Percentiles rank a stretch among this genome's conserved stretches.
These are phyloP conservation scores for Gerosis bhagava DNA, from an alignment of 2,888 invertebrate genomes.

Conservation along the genomic window DNA sequence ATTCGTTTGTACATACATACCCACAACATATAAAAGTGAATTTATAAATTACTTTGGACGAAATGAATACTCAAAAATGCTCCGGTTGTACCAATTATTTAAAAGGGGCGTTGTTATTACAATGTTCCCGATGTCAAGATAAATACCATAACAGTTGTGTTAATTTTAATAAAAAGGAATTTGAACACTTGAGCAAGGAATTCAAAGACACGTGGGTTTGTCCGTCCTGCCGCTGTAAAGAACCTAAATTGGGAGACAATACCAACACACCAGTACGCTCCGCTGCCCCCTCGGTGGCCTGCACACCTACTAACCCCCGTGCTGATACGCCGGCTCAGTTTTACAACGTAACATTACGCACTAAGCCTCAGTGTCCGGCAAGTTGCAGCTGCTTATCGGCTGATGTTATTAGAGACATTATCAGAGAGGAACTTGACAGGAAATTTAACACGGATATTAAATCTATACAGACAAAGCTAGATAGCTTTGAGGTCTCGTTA, in stretches of 20 bases:
- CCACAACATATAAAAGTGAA: too few relatives aligned
- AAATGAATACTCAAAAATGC: conserved; percentile 13
- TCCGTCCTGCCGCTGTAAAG: background rate
- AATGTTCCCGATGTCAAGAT: conserved; percentile 10
- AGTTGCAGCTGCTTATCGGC: conserved; percentile 5
- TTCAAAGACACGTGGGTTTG: background rate
- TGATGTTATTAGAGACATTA: conserved; percentile 4
- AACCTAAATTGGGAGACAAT: background rate
- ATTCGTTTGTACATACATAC: too few relatives aligned
- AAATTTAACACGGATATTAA: conserved; percentile 5
- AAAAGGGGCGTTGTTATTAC: conserved; percentile 2
- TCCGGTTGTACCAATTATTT: conserved; percentile 5
- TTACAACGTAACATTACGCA: too few relatives aligned
- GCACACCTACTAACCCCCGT: too few relatives aligned
- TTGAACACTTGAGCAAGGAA: background rate
- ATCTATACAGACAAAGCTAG: background rate
- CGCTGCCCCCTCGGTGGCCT: too few relatives aligned
- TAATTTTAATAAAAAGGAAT: background rate
- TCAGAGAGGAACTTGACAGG: conserved; percentile 1
- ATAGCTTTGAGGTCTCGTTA: background rate
- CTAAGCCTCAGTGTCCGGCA: too few relatives aligned
- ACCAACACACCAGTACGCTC: background rate
- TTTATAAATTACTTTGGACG: conserved; percentile 1
- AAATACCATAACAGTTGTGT: conserved; percentile 1
- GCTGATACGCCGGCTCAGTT: too few relatives aligned